These are phyloP conservation scores for Crocodylus rhombifer DNA, from an alignment of 2,797 vertebrate genomes.

Conservation along the genomic window DNA sequence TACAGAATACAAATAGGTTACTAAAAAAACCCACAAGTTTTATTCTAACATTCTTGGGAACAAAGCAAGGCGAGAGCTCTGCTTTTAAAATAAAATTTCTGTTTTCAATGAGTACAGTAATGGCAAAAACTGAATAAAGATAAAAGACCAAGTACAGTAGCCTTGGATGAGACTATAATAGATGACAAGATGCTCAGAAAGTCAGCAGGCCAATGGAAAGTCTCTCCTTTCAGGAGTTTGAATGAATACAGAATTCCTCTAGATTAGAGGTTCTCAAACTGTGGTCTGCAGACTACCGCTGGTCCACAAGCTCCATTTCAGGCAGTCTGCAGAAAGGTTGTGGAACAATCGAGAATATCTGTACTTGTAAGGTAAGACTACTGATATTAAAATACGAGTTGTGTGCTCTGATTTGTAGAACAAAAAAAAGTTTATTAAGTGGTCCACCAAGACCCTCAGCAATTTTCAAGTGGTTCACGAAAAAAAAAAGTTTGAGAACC, in stretches of 20 bases:
- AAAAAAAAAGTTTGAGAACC: no score
- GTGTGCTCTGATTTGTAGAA: no score
- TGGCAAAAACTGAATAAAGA: constrained; percentile 26
- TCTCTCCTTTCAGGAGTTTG: constrained; percentile 8
- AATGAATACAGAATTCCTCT: constrained; percentile 17
- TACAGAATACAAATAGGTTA: background rate
- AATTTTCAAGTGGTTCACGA: no score
- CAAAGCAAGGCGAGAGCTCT: background rate
- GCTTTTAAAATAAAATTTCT: background rate
- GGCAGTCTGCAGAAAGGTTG: no score
- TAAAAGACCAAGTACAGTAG: background rate
- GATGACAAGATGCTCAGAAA: background rate
- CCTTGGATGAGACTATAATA: background rate
- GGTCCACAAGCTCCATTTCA: no score
- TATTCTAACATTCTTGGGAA: constrained; percentile 16
- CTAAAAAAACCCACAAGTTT: background rate
- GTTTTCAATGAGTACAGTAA: background rate
- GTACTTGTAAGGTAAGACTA: no score
- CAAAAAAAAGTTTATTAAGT: no score
- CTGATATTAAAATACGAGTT: no score
- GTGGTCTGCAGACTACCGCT: no score
- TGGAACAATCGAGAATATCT: no score
- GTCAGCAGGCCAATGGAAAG: constrained; percentile 21
- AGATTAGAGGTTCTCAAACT: background rate
- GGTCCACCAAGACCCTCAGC: no score